Conservation (phyloP, 2,113 vertebrate species). For the Chlorodrepanis virens region DNA sequence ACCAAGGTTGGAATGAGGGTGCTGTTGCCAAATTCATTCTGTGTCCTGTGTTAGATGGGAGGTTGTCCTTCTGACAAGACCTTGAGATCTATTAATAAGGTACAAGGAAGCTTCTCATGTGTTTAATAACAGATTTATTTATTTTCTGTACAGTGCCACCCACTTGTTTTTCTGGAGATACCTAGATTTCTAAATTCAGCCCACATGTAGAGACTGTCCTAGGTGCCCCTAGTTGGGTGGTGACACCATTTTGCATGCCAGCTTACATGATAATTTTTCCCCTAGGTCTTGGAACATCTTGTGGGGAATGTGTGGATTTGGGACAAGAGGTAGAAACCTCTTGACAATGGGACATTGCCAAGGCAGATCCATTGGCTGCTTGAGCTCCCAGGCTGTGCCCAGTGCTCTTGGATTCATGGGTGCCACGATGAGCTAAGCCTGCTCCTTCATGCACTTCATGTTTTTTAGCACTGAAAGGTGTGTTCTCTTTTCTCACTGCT, state of each 20-base stretch:
- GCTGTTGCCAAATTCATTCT: neutral
- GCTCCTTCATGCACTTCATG: neutral
- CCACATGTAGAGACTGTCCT: neutral
- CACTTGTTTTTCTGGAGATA: neutral
- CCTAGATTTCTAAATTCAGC: neutral
- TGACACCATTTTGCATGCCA: neutral
- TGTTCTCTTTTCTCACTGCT: neutral
- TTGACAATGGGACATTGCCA: neutral
- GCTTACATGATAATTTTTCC: neutral
- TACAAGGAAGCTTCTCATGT: neutral
- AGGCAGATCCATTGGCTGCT: neutral
- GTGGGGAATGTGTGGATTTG: neutral
- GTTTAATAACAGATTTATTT: neutral
- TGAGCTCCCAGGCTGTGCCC: neutral
- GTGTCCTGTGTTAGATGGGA: neutral
- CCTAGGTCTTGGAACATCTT: neutral
- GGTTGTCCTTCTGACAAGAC: neutral
- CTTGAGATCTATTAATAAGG: neutral
- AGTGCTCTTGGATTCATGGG: neutral
- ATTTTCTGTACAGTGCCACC: neutral
- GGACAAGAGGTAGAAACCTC: neutral
- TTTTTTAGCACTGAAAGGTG: neutral
- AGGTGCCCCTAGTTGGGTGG: neutral
- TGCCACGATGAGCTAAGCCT: neutral
- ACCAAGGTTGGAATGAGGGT: neutral